These are phyloP conservation scores for Periophthalmus modestus DNA, from an alignment of 2,113 vertebrate genomes.

Conservation along the genomic window DNA sequence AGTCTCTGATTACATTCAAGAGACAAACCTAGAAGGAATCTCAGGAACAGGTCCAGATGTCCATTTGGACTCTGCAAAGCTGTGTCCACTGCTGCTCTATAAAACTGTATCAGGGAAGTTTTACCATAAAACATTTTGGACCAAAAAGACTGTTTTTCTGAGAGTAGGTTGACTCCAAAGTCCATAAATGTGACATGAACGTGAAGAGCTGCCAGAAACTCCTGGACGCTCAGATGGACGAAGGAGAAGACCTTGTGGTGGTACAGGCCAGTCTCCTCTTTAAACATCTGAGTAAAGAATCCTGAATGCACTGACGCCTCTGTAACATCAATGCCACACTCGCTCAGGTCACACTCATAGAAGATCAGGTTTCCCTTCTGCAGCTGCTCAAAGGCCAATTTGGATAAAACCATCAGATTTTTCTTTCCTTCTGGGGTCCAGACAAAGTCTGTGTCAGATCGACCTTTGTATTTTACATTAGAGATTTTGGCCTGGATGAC, in stretches of 20 bases:
- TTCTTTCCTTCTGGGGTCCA: constrained; percentile 10
- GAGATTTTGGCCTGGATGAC: constrained; percentile 18
- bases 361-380: constrained; percentile 8
- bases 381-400: constrained; percentile 19
- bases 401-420: constrained; percentile 4
- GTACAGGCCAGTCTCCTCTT: constrained; percentile 24
- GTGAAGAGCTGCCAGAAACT: constrained; percentile 51
- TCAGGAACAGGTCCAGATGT: constrained; percentile 40
- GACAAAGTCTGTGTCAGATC: neutral
- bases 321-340: constrained; percentile 24
- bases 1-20: constrained; percentile 13
- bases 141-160: neutral
- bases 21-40: constrained; percentile 43
- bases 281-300: constrained; percentile 38
- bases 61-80: constrained; percentile 34
- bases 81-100: constrained; percentile 13
- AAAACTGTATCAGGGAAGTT: neutral
- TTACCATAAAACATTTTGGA: accelerated
- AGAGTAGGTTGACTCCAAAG: constrained; percentile 24
- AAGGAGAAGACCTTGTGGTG: constrained; percentile 40
- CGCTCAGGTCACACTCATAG: constrained; percentile 24
- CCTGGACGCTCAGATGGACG: constrained; percentile 27
- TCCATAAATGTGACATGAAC: constrained; percentile 35
- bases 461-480: constrained; percentile 24
- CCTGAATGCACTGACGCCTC: constrained; percentile 32